phyloP scores from a whole-genome alignment of 2,888 invertebrate genomes.

The Disparrhopalites patrizii region DNA sequence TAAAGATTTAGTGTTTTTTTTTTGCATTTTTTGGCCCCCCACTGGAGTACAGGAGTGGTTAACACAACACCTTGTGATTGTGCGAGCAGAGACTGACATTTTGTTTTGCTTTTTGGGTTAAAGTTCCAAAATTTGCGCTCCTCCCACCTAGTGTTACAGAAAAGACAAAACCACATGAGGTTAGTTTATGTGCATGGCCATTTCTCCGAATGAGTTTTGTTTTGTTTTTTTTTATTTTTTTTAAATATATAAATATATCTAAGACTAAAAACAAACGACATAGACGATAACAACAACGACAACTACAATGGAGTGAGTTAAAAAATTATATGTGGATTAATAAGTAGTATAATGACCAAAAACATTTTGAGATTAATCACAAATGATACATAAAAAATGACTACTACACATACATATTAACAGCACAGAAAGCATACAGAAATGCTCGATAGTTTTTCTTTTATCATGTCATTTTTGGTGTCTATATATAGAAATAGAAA shows the following conservation, averaged over 20 bases:
- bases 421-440: slow-evolving; percentile 21
- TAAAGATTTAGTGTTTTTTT: slow-evolving; percentile 5
- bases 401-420: slow-evolving; percentile 23
- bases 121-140: slow-evolving; percentile 48
- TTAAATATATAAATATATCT: neutral
- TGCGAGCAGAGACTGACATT: slow-evolving; percentile 43
- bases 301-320: too few species aligned
- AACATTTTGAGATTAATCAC: slow-evolving; percentile 15
- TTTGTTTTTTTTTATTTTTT: slow-evolving; percentile 11
- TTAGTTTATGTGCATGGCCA: slow-evolving; percentile 39
- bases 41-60: slow-evolving; percentile 34
- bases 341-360: neutral
- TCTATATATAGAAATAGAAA: neutral
- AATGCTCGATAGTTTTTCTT: neutral
- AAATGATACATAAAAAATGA: neutral
- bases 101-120: slow-evolving; percentile 45
- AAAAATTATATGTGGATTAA: too few species aligned
- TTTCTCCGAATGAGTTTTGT: slow-evolving; percentile 28
- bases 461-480: neutral
- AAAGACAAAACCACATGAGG: slow-evolving; percentile 48
- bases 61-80: slow-evolving; percentile 43
- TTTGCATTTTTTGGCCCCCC: slow-evolving; percentile 34
- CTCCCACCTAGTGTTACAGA: slow-evolving; percentile 49
- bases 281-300: neutral
- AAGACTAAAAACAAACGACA: too few species aligned